Base-by-base conservation (phyloP, 2,797 vertebrate genomes). In the Synaphobranchus kaupii region DNA sequence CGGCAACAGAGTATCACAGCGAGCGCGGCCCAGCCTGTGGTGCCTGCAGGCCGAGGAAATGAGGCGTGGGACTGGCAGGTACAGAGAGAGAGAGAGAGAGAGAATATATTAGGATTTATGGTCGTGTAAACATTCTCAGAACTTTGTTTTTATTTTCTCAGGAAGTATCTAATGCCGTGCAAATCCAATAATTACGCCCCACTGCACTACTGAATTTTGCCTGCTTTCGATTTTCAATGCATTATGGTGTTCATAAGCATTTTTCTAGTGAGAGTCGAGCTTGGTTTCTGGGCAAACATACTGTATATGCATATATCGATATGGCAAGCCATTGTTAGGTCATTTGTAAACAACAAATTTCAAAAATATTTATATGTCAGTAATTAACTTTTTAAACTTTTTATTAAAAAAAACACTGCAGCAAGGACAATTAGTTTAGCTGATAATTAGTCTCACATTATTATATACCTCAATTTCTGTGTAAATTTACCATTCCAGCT, bases 21-120 rank as follows among this genome's bases (percentile, higher is more conserved):
- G 12, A 73, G 12, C 31, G 4, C 3, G 31, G 31, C 28, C 68
- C 68, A 73, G 68, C 3, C 20, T 6, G 10, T 2, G 68, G 31
- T 22, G 7, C 66, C 68, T 39, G 20, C 68, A 73, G 28, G 4
- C 68, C 12, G 68, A 10, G 63, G 68, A 73, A 73, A 73, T 73
- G 68, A 13, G 31, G 9, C 31, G 3, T 34, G 31, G 31, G 31
- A 73, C 68, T 17, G 31, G 28, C 68, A 39, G 68, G 9, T 1
- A 10, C 31, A 13, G 4, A 9, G 31, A 73, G 15, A 3, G 60
- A 66, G 60, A 5, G 60, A 66, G 66, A 68, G 66, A 9, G 12
- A 15, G 71, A 44, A 47, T 78, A 22, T 78, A 78, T 78, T 44
- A 78, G 39, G 76, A 78, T 78, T 78, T 47, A 78, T 78, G 44